Conservation (phyloP, 2,113 vertebrate genomes). For the Tricholaema leucomelas region DNA sequence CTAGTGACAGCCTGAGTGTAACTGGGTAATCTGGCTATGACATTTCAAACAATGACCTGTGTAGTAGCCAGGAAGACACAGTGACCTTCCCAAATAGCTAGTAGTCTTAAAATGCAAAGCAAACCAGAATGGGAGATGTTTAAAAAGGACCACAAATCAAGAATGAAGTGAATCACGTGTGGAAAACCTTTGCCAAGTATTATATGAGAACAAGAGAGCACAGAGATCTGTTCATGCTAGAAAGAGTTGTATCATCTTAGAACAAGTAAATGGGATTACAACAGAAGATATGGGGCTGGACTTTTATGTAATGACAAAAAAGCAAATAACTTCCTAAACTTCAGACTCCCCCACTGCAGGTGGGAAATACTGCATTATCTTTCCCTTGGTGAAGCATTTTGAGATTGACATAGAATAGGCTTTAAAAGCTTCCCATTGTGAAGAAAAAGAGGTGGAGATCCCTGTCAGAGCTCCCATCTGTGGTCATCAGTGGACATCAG, state of each 20-base stretch:
- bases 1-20: neutral
- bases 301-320: neutral
- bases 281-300: neutral
- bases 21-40: neutral
- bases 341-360: rapidly evolving
- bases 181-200: neutral
- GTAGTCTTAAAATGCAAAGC: neutral
- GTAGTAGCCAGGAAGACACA: rapidly evolving
- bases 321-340: neutral
- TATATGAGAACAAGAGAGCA: neutral
- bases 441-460: neutral
- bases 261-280: neutral
- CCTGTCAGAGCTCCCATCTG: neutral
- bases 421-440: neutral
- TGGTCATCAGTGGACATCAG: neutral
- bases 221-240: neutral
- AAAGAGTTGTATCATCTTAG: neutral
- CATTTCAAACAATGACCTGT: neutral
- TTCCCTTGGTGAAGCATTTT: neutral
- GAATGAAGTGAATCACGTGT: neutral
- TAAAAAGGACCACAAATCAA: neutral
- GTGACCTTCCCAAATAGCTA: neutral
- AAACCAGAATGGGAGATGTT: neutral
- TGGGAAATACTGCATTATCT: neutral
- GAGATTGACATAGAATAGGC: neutral